phyloP scores from a whole-genome alignment of 2,888 invertebrate species.

The Tenodera sinensis region DNA sequence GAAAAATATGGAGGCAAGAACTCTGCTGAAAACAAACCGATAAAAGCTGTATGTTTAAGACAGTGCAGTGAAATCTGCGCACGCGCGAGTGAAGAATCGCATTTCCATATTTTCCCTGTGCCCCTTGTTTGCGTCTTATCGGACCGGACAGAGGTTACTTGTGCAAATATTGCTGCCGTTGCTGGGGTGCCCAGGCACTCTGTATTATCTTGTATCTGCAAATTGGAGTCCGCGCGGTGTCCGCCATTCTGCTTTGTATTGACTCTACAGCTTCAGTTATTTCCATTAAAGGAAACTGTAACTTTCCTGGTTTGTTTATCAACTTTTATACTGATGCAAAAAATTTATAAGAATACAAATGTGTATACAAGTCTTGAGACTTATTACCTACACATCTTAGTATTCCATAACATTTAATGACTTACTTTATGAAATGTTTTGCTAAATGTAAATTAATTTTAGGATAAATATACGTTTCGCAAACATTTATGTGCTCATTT shows the following conservation, averaged over 20 bases:
- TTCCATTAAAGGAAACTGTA: neutral
- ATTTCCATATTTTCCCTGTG: conserved; percentile 11
- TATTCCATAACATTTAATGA: too few relatives aligned
- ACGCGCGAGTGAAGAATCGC: neutral
- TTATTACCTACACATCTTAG: too few relatives aligned
- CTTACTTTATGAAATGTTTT: too few relatives aligned
- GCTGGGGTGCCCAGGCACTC: neutral
- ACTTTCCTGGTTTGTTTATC: neutral
- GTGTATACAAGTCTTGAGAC: too few relatives aligned
- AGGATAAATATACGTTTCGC: too few relatives aligned
- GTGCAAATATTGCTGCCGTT: conserved; percentile 24
- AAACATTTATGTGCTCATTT: too few relatives aligned
- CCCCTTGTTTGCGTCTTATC: conserved; percentile 10
- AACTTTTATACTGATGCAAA: too few relatives aligned
- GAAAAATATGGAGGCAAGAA: too few relatives aligned
- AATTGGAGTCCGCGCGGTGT: neutral
- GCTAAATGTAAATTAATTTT: too few relatives aligned
- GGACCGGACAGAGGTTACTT: conserved; percentile 20
- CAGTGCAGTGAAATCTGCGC: neutral
- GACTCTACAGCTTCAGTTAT: neutral
- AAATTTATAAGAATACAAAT: too few relatives aligned
- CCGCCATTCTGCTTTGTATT: neutral
- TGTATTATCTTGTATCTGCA: neutral
- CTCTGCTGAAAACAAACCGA: too few relatives aligned
- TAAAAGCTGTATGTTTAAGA: neutral